A percentile compares a stretch with the other conserved stretches of the same genome.
Conservation (phyloP, 2,113 vertebrate species). For the Gila orcuttii region DNA sequence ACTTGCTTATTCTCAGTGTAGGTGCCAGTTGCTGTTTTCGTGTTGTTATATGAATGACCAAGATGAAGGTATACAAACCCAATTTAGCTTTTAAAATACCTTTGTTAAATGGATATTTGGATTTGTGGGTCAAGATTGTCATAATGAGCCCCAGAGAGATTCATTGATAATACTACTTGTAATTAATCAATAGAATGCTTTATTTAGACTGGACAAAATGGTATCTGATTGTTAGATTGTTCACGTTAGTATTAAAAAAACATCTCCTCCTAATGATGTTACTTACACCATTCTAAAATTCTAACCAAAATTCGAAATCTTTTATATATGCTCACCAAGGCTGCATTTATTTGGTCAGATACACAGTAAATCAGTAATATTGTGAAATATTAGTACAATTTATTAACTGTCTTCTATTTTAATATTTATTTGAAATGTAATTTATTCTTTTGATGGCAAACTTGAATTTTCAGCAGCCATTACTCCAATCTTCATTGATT, state of each 20-base stretch:
- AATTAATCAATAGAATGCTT: neutral
- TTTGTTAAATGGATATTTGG: neutral
- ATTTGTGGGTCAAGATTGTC: neutral
- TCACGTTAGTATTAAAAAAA: no score
- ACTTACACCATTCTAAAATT: no score
- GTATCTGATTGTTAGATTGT: neutral
- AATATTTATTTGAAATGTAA: neutral
- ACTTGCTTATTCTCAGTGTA: slow-evolving; percentile 14
- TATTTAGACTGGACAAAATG: neutral
- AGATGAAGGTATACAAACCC: neutral
- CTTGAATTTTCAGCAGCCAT: neutral
- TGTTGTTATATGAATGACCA: neutral
- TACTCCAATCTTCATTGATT: neutral
- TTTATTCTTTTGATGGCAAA: neutral
- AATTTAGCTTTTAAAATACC: neutral
- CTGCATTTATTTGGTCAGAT: no score
- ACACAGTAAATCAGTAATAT: no score
- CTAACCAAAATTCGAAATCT: no score
- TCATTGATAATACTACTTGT: neutral
- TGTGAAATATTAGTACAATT: no score
- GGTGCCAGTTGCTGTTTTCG: neutral
- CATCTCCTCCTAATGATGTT: no score
- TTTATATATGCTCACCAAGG: no score
- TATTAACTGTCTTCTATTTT: no score
- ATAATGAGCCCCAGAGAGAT: neutral